Evolutionary conservation across 1,140 invertebrate species (phyloP).

Genomic region (Lasioglossum baleicum): DNA sequence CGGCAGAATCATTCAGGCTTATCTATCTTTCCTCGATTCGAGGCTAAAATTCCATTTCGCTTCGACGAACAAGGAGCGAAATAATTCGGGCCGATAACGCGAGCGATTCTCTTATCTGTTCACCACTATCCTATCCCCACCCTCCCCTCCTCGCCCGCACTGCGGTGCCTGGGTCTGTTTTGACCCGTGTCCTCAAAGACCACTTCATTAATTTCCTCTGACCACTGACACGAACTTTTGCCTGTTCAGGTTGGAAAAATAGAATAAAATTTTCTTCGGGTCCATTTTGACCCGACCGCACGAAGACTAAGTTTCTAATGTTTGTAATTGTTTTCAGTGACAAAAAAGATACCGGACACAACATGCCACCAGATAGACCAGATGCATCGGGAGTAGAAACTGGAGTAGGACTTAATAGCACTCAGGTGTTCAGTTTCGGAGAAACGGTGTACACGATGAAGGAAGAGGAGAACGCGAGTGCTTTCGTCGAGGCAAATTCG

Average conservation of each 20-base stretch:
- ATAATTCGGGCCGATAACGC: not conserved
- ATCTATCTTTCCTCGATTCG: not conserved
- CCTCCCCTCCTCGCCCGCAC: too few relatives aligned
- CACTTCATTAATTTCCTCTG: too few relatives aligned
- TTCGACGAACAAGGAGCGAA: not conserved
- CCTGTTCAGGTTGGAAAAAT: too few relatives aligned
- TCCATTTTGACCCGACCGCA: too few relatives aligned
- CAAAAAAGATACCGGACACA: constrained; percentile 54
- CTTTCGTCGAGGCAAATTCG: constrained; percentile 59
- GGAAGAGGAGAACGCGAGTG: constrained; percentile 65
- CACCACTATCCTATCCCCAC: not conserved
- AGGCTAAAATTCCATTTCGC: not conserved
- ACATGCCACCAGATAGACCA: constrained; percentile 78
- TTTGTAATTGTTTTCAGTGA: constrained; percentile 68
- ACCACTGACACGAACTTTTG: too few relatives aligned
- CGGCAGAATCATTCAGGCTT: constrained; percentile 4
- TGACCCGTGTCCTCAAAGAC: too few relatives aligned
- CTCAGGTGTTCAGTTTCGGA: constrained; percentile 67
- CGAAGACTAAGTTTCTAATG: not conserved
- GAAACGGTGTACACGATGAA: constrained; percentile 66
- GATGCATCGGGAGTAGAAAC: constrained; percentile 74
- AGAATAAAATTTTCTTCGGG: too few relatives aligned
- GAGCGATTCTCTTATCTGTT: not conserved
- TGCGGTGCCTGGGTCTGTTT: too few relatives aligned
- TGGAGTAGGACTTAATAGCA: constrained; percentile 64